phyloP scores from a whole-genome alignment of 2,888 invertebrate genomes.

The Acanthacorydalis orientalis region DNA sequence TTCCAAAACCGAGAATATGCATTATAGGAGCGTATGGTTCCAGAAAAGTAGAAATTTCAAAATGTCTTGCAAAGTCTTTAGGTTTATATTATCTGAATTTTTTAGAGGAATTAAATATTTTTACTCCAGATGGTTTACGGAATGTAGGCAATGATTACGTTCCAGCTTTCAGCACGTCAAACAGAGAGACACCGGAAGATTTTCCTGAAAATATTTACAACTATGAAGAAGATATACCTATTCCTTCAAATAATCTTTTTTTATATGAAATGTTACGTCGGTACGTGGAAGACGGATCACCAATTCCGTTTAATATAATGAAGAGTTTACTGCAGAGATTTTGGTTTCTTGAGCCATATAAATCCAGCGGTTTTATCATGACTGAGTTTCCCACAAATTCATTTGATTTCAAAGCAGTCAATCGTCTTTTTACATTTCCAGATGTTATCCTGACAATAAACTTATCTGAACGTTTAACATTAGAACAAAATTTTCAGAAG shows the following conservation, averaged over 20 bases:
- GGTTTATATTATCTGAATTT: conserved; percentile 36
- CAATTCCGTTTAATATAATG: conserved; percentile 28
- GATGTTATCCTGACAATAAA: conserved; percentile 37
- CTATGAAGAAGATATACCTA: conserved; percentile 2
- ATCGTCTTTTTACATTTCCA: conserved; percentile 32
- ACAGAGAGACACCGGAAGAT: background rate
- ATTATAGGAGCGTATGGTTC: conserved; percentile 35
- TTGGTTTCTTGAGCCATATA: conserved; percentile 36
- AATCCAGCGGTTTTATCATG: conserved; percentile 33
- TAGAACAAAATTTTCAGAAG: conserved; percentile 21
- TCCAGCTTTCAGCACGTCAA: no score
- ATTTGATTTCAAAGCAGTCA: conserved; percentile 35
- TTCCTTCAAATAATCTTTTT: no score
- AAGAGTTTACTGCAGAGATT: conserved; percentile 27
- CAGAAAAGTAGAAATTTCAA: conserved; percentile 34
- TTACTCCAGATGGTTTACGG: background rate
- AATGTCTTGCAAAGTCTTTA: conserved; percentile 33
- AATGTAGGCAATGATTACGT: background rate
- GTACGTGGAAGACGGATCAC: conserved; percentile 32
- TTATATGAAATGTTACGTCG: conserved; percentile 17
- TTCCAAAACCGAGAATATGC: conserved; percentile 38
- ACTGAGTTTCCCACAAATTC: conserved; percentile 43
- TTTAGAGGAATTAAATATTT: conserved; percentile 16
- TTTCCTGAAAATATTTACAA: conserved; percentile 7
- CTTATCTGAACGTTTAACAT: conserved; percentile 20